phyloP scores from a whole-genome alignment of 2,888 invertebrate species.

The Callyntrura guangdongensis region DNA sequence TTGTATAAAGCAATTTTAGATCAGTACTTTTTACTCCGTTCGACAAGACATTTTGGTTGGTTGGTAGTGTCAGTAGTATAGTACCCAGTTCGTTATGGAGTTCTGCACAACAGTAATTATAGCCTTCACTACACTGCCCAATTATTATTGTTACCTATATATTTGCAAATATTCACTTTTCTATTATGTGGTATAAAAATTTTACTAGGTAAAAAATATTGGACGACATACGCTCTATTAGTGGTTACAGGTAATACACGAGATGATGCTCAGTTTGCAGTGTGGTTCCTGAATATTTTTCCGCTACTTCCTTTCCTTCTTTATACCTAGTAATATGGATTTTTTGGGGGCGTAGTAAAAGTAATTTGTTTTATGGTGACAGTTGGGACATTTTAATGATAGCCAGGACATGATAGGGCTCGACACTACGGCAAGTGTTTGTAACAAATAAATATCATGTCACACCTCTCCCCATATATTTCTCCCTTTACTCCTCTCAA shows the following conservation, averaged over 20 bases:
- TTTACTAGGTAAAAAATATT: conserved; percentile 6
- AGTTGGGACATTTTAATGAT: conserved; percentile 85
- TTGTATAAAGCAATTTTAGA: background rate
- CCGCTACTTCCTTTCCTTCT: background rate
- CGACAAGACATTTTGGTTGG: too few relatives aligned
- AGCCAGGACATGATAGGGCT: conserved; percentile 83
- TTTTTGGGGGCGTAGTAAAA: conserved; percentile 81
- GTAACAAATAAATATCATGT: conserved; percentile 14
- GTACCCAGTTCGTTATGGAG: background rate
- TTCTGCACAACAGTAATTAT: background rate
- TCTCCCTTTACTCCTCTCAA: background rate
- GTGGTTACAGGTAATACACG: background rate
- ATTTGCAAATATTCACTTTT: conserved; percentile 27
- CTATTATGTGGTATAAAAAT: background rate
- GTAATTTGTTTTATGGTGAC: conserved; percentile 85
- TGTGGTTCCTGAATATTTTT: conserved; percentile 43
- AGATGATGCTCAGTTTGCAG: conserved; percentile 4
- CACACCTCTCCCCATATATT: background rate
- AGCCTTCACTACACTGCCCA: background rate
- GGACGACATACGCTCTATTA: background rate
- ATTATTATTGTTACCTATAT: background rate
- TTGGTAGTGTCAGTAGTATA: too few relatives aligned
- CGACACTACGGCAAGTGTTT: conserved; percentile 69
- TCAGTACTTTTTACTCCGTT: too few relatives aligned
- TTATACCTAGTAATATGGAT: conserved; percentile 5